Conservation (phyloP, 2,113 vertebrate genomes). For the Oenanthe oenanthe region DNA sequence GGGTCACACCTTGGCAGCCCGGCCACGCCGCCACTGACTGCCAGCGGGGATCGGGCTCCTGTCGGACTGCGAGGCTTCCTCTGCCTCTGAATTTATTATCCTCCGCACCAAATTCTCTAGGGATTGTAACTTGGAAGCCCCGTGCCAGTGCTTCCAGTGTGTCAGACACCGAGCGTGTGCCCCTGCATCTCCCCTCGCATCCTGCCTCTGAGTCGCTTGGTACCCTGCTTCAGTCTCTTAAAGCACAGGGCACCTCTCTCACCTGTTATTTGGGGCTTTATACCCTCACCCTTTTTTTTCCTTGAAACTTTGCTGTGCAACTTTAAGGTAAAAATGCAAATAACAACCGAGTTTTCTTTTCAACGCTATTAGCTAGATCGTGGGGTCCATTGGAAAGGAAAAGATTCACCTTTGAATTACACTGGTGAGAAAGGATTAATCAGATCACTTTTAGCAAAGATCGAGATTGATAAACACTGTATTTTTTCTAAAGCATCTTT, state of each 20-base stretch:
- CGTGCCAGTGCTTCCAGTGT: neutral
- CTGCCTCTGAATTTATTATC: rapidly evolving
- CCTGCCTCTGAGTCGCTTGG: too few relatives aligned
- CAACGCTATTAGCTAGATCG: neutral
- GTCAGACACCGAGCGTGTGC: neutral
- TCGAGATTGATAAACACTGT: neutral
- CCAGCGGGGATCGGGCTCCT: neutral
- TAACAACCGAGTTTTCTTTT: neutral
- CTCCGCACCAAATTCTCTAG: neutral
- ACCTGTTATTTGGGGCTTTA: neutral
- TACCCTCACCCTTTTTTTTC: neutral
- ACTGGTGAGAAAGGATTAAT: neutral
- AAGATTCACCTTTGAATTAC: neutral
- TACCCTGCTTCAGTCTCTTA: neutral
- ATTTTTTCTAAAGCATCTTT: neutral
- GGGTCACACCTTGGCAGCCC: neutral
- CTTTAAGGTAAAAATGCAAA: neutral
- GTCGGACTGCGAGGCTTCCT: rapidly evolving
- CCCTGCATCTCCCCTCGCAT: neutral
- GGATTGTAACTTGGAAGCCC: rapidly evolving
- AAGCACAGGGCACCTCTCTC: neutral
- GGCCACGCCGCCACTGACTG: neutral
- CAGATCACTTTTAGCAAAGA: neutral
- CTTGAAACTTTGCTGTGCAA: neutral
- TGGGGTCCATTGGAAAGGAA: neutral